Conservation (phyloP, 2,888 invertebrate species). For the Drosophila diplacantha region DNA sequence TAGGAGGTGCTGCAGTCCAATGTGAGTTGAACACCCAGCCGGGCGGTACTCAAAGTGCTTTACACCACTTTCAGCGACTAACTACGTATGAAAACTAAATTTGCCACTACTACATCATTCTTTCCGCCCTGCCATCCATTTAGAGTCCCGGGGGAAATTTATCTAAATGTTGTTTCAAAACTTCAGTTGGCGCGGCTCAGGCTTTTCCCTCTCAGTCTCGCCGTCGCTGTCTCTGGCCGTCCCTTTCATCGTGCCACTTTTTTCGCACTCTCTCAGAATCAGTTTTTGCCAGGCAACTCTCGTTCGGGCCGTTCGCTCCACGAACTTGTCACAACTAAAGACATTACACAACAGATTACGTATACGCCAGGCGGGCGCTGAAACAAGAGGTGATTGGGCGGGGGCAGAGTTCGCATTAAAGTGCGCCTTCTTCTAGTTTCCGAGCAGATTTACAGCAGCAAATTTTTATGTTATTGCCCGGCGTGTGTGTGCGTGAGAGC, state of each 20-base stretch:
- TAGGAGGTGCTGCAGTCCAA: slow-evolving; percentile 2
- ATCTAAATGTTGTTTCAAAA: slow-evolving; percentile 75
- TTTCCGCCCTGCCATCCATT: slow-evolving; percentile 27
- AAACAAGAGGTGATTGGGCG: slow-evolving; percentile 25
- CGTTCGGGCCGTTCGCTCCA: slow-evolving; percentile 39
- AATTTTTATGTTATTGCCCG: slow-evolving; percentile 65
- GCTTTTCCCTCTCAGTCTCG: background rate
- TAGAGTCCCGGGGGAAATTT: slow-evolving; percentile 70
- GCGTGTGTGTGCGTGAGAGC: slow-evolving; percentile 28
- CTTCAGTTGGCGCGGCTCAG: slow-evolving; percentile 54
- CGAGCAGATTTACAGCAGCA: slow-evolving; percentile 70
- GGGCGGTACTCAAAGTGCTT: slow-evolving; percentile 17
- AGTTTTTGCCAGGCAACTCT: slow-evolving; percentile 48
- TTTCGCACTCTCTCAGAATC: slow-evolving; percentile 68
- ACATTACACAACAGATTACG: slow-evolving; percentile 75
- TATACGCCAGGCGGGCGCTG: slow-evolving; percentile 45
- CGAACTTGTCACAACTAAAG: slow-evolving; percentile 75
- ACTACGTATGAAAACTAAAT: slow-evolving; percentile 40
- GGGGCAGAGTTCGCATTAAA: slow-evolving; percentile 52
- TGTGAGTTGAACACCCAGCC: slow-evolving; percentile 7
- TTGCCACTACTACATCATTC: slow-evolving; percentile 47
- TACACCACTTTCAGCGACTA: slow-evolving; percentile 34
- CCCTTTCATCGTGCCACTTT: slow-evolving; percentile 39
- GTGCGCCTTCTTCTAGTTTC: slow-evolving; percentile 55
- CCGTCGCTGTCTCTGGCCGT: background rate